phyloP scores from a whole-genome alignment of 2,888 invertebrate genomes.

The Alsophila aescularia region DNA sequence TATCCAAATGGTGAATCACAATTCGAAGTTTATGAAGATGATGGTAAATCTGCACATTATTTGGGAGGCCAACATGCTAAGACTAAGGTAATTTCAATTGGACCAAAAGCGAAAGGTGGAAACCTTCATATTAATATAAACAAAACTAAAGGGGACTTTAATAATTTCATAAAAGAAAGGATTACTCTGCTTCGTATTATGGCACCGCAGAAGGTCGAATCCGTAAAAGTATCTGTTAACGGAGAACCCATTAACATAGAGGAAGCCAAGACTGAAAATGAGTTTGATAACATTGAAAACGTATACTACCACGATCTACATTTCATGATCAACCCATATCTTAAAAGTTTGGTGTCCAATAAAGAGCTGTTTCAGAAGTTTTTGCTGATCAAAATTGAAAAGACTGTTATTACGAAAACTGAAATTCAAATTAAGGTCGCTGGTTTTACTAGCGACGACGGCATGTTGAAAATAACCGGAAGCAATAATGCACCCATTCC shows the following conservation, averaged over 20 bases:
- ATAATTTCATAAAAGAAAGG: conserved; percentile 59
- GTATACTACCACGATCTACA: conserved; percentile 61
- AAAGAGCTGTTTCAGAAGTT: conserved; percentile 53
- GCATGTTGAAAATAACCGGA: conserved; percentile 43
- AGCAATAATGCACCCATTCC: conserved; percentile 39
- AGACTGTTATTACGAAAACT: conserved; percentile 55
- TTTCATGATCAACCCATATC: conserved; percentile 63
- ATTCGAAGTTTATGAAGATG: conserved; percentile 73
- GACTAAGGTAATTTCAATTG: conserved; percentile 56
- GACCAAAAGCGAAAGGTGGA: conserved; percentile 53
- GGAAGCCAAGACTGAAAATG: conserved; percentile 53
- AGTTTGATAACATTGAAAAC: conserved; percentile 52
- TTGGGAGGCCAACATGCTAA: conserved; percentile 53
- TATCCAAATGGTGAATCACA: conserved; percentile 62
- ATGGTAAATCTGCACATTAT: conserved; percentile 67
- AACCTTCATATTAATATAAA: conserved; percentile 59
- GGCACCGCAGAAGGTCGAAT: conserved; percentile 50
- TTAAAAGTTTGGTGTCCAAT: conserved; percentile 42
- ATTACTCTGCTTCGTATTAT: conserved; percentile 66
- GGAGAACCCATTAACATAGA: conserved; percentile 51
- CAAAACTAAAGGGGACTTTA: conserved; percentile 63
- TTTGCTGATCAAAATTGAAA: conserved; percentile 64
- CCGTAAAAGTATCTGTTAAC: conserved; percentile 61
- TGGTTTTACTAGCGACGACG: conserved; percentile 50
- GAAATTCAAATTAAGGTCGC: conserved; percentile 66